A percentile compares a stretch with the other conserved stretches of the same genome.
phyloP scores from a whole-genome alignment of 2,797 vertebrate genomes.

The Diceros bicornis region DNA sequence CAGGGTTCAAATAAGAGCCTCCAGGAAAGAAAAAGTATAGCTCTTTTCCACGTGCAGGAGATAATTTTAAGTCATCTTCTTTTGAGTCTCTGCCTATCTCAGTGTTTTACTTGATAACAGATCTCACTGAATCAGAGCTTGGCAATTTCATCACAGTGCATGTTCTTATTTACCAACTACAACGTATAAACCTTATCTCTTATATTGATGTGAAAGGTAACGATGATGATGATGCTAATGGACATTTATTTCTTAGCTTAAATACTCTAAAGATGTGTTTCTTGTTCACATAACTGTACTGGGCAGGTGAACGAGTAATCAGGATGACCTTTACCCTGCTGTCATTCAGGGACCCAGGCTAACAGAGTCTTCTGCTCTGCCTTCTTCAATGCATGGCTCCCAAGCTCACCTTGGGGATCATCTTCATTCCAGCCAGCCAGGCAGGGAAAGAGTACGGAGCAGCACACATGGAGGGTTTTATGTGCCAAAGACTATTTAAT shows the following conservation, averaged over 20 bases:
- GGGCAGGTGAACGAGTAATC: neutral
- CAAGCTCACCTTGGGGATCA: neutral
- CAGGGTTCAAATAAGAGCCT: conserved; percentile 28
- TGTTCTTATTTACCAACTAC: conserved; percentile 64
- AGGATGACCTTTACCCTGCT: neutral
- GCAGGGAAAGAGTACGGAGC: neutral
- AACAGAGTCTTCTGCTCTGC: neutral
- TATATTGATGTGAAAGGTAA: conserved; percentile 20
- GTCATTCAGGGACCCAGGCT: neutral
- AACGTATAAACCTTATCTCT: conserved; percentile 40
- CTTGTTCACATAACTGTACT: neutral
- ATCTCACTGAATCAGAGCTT: conserved; percentile 73
- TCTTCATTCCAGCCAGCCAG: neutral
- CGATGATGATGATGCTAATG: conserved; percentile 22
- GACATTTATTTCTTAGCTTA: conserved; percentile 64
- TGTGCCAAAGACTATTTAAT: neutral
- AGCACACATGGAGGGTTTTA: neutral
- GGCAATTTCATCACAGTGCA: conserved; percentile 9
- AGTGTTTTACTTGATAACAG: conserved; percentile 58
- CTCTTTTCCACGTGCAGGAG: neutral
- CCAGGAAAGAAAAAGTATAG: neutral
- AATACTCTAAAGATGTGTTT: neutral
- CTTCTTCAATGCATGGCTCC: neutral
- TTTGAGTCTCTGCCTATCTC: conserved; percentile 37
- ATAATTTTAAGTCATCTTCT: conserved; percentile 73